Conservation (phyloP, 1,140 invertebrate genomes). For the Drosophila pallidifrons region DNA sequence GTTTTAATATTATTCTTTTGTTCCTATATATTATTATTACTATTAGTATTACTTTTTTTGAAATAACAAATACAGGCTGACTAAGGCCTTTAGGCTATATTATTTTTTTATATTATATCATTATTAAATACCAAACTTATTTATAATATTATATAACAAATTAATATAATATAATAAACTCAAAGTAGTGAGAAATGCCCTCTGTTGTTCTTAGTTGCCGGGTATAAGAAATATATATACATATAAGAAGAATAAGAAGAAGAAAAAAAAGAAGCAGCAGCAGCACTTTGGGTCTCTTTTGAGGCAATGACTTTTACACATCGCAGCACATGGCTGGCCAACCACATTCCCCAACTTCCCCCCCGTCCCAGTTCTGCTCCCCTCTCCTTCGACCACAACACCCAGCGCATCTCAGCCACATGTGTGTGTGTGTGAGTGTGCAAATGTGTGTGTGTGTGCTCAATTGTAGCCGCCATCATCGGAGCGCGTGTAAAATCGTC, state of each 20-base stretch:
- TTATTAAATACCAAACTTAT: no score
- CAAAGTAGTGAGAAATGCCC: no score
- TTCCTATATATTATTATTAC: no score
- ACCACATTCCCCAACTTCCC: conserved; percentile 4
- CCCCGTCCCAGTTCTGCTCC: neutral
- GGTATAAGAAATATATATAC: neutral
- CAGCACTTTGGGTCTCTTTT: conserved; percentile 55
- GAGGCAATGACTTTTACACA: conserved; percentile 81
- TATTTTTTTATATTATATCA: no score
- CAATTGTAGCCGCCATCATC: conserved; percentile 46
- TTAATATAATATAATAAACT: no score
- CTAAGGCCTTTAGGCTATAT: no score
- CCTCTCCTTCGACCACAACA: neutral
- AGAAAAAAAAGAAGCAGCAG: conserved; percentile 16
- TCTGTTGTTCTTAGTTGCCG: no score
- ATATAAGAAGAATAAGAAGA: neutral
- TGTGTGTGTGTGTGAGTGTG: conserved; percentile 13
- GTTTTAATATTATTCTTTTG: no score
- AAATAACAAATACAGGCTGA: no score
- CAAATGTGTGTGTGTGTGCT: conserved; percentile 32
- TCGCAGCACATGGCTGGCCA: conserved; percentile 70
- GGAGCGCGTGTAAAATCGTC: conserved; percentile 68
- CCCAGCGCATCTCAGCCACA: conserved; percentile 48
- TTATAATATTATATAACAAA: no score
- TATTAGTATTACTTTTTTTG: no score